Percentiles rank a stretch among this genome's conserved stretches.
These are phyloP conservation scores for Phylloscopus trochiloides DNA, from an alignment of 2,113 vertebrate genomes.

Conservation along the genomic window DNA sequence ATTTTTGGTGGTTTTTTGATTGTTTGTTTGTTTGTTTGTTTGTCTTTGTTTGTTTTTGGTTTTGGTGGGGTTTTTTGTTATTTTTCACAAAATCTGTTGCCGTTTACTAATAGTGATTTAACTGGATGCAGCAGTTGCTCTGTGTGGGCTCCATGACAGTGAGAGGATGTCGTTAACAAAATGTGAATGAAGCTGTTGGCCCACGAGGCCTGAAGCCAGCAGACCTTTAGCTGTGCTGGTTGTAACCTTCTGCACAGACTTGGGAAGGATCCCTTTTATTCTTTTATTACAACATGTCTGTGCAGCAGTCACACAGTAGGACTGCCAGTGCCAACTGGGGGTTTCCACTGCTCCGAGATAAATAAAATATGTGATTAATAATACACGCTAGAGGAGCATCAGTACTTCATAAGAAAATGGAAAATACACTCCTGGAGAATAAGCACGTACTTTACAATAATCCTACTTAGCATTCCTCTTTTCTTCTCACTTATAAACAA, in stretches of 20 bases:
- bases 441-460: background rate
- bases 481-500: constrained; percentile 42
- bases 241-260: background rate
- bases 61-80: background rate
- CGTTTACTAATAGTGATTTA: background rate
- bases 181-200: background rate
- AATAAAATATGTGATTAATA: constrained; percentile 51
- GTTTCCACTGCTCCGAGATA: background rate
- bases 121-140: background rate
- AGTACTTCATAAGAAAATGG: background rate
- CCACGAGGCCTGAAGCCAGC: background rate
- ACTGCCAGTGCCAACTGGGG: background rate
- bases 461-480: constrained; percentile 2
- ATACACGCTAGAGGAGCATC: background rate
- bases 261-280: background rate
- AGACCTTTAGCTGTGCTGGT: background rate
- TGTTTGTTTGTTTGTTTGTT: too few relatives aligned
- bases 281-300: background rate
- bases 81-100: background rate
- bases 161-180: background rate
- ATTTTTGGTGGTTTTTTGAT: too few relatives aligned
- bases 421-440: background rate
- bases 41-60: too few relatives aligned
- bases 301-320: background rate
- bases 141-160: background rate